Evolutionary conservation across 2,888 invertebrate species (phyloP), one percentile per base, ranked within the genome.

Genomic region (Quadroppia sp.): DNA sequence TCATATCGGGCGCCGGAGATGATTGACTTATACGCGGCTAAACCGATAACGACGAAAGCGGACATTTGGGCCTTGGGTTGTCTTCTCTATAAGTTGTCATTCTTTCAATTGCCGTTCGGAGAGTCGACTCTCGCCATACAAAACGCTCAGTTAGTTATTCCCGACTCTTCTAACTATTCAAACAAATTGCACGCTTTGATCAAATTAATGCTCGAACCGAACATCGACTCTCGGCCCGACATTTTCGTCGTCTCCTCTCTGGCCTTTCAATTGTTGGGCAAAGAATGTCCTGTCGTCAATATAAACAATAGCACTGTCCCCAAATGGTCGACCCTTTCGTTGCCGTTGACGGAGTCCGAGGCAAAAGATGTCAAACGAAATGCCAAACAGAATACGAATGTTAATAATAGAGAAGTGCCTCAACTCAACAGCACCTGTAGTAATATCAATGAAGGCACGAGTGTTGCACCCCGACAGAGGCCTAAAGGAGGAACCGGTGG

Each of bases 51-150:
- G 36, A 91, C 90, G 45, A 92, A 92, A 83, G 87, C 91, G 59
- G 93, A 93, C 85, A 90, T 93, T 82, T 93, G 93, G 93, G 93
- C 94, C 30, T 83, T 94, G 74, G 94, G 94, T 71, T 93, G 93
- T 84, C 85, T 94, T 80, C 84, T 94, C 70, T 94, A 92, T 82
- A 92, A 92, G 82, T 85, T 95, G 79, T 93, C 92, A 83, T 95
- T 90, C 84, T 94, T 94, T 82, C 86, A 89, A 48, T 85, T 93
- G 80, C 94, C 94, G 71, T 94, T 94, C 83, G 94, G 92, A 40
- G 94, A 95, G 82, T 92, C 92, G 81, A 89, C 90, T n/a, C 84
- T 94, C 78, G 94, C 94, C 71, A 94, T 95, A 81, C 92, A 93
- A 82, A 91, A 90, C 82, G 93, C 91, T 71, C 89, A 89, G 80